These are phyloP conservation scores for Drosophila anceps DNA, from an alignment of 2,888 invertebrate species.

Conservation along the genomic window DNA sequence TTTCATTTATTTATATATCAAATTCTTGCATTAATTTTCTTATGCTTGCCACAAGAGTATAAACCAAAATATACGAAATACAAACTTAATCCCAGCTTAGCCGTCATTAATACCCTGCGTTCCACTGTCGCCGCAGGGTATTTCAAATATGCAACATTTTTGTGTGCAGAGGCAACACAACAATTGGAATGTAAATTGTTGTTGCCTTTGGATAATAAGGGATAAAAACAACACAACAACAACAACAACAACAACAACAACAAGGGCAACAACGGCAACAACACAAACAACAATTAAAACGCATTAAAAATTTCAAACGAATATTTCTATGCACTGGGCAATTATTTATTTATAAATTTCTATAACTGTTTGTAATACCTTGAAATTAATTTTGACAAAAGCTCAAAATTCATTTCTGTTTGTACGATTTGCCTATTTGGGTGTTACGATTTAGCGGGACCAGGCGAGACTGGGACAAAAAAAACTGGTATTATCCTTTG, in stretches of 20 bases:
- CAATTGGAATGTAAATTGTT: constrained; percentile 65
- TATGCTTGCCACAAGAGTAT: background rate
- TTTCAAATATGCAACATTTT: constrained; percentile 2
- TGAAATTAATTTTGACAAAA: constrained; percentile 14
- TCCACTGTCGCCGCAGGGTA: background rate
- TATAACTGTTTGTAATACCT: constrained; percentile 5
- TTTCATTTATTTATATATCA: background rate
- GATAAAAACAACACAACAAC: background rate
- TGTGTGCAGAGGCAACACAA: constrained; percentile 10
- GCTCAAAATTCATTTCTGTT: constrained; percentile 6
- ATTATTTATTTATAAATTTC: constrained; percentile 15
- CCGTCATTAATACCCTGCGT: background rate
- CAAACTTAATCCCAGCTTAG: background rate
- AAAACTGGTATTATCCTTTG: no score
- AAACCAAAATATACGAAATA: background rate
- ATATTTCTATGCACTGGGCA: constrained; percentile 26
- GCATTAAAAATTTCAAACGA: constrained; percentile 29
- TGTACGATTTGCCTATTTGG: background rate
- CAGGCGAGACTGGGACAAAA: no score
- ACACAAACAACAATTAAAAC: constrained; percentile 13
- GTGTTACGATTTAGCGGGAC: background rate
- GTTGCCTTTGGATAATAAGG: constrained; percentile 36
- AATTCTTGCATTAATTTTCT: background rate
- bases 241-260: background rate
- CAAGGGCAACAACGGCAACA: background rate